Percentiles rank a stretch among this genome's conserved stretches.
phyloP scores from a whole-genome alignment of 2,888 invertebrate species.

The Sipha maydis region DNA sequence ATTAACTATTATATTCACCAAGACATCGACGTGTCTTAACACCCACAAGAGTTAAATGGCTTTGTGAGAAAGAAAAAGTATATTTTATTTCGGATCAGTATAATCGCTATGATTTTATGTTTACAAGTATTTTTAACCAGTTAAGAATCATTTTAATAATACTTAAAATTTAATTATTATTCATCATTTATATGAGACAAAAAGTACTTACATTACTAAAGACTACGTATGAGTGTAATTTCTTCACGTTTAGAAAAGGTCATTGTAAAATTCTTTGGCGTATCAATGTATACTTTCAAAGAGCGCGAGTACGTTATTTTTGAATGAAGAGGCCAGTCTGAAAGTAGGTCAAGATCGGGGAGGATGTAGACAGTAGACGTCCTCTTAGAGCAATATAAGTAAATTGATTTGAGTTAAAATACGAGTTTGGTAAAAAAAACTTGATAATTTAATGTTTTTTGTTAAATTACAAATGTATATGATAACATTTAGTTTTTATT shows the following conservation, averaged over 20 bases:
- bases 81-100: no score
- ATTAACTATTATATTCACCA: no score
- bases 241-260: conserved; percentile 27
- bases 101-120: no score
- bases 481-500: background rate
- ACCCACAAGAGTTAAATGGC: no score
- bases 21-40: no score
- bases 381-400: conserved; percentile 51
- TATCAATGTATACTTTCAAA: background rate
- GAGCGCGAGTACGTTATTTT: background rate
- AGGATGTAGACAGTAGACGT: conserved; percentile 54
- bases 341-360: conserved; percentile 57
- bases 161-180: no score
- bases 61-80: no score
- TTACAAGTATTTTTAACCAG: no score
- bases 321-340: conserved; percentile 26
- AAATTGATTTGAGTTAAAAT: conserved; percentile 3
- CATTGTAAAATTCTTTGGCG: background rate
- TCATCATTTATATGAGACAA: background rate
- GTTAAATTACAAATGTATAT: background rate
- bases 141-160: no score
- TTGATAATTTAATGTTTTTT: background rate
- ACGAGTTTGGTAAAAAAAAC: background rate
- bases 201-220: background rate
- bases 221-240: background rate